Percentiles rank a stretch among this genome's conserved stretches.
These are phyloP conservation scores for Caenorhabditis parvicauda DNA, from an alignment of 2,888 invertebrate species.

Conservation along the genomic window DNA sequence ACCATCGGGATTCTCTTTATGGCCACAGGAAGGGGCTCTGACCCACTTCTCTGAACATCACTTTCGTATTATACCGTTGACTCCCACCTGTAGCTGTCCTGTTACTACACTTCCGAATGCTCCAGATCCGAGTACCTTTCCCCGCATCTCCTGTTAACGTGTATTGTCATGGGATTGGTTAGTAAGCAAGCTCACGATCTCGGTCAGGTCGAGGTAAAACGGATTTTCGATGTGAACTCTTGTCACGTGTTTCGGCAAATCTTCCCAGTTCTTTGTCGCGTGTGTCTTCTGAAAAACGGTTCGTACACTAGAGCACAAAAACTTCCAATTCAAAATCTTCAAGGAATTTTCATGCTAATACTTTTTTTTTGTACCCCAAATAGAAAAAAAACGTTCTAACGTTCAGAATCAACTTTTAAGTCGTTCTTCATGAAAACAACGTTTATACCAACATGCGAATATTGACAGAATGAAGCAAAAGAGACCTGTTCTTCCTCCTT, in stretches of 20 bases:
- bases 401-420: too few species aligned
- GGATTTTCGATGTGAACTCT: slow-evolving; percentile 11
- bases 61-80: background rate
- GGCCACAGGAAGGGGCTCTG: slow-evolving; percentile 15
- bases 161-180: too few species aligned
- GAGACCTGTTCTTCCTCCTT: too few species aligned
- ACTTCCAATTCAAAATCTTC: slow-evolving; percentile 4
- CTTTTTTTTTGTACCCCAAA: too few species aligned
- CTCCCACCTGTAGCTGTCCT: slow-evolving; percentile 8
- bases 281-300: background rate
- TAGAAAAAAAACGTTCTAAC: too few species aligned
- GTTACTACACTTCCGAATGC: slow-evolving; percentile 31
- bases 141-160: background rate
- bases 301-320: slow-evolving; percentile 1
- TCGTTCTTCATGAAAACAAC: too few species aligned
- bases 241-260: slow-evolving; percentile 12
- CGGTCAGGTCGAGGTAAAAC: slow-evolving; percentile 10
- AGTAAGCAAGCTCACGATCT: slow-evolving; percentile 8
- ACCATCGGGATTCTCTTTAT: slow-evolving; percentile 21
- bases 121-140: slow-evolving; percentile 17
- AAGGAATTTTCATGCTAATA: too few species aligned
- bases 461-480: too few species aligned
- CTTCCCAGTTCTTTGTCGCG: slow-evolving; percentile 2
- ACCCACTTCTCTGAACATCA: too few species aligned
- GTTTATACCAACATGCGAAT: too few species aligned